Evolutionary conservation across 2,888 invertebrate species (phyloP).

Genomic region (Lithophane semibrunnea): DNA sequence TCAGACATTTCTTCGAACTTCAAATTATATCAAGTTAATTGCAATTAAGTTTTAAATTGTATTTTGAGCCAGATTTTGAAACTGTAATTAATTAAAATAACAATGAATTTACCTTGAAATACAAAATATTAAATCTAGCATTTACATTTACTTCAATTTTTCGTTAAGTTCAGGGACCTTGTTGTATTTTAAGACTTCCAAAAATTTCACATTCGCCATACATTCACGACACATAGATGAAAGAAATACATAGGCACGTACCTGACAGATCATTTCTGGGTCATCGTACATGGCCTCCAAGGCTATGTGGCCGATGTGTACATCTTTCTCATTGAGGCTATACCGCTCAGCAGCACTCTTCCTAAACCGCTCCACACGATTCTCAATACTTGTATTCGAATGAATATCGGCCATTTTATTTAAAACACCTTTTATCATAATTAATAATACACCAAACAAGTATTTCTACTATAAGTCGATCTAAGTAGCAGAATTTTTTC

Average conservation of each 20-base stretch:
- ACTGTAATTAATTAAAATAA: background rate
- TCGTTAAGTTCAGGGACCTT: slow-evolving; percentile 1
- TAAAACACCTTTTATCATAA: slow-evolving; percentile 30
- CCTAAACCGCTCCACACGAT: slow-evolving; percentile 68
- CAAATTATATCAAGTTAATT: background rate
- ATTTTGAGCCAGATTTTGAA: background rate
- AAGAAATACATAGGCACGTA: slow-evolving; percentile 29
- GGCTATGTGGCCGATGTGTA: slow-evolving; percentile 76
- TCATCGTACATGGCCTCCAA: slow-evolving; percentile 73
- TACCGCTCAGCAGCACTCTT: slow-evolving; percentile 70
- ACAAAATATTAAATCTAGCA: background rate
- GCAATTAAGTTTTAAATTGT: background rate
- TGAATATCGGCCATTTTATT: slow-evolving; percentile 64
- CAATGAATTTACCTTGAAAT: background rate
- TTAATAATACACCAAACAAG: slow-evolving; percentile 14
- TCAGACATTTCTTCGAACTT: background rate
- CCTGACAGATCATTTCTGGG: slow-evolving; percentile 71
- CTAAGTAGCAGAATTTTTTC: slow-evolving; percentile 5
- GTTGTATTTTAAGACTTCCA: background rate
- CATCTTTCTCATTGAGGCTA: slow-evolving; percentile 68
- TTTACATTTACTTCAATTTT: background rate
- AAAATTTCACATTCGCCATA: background rate
- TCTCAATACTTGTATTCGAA: slow-evolving; percentile 57
- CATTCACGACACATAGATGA: background rate
- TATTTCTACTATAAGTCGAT: slow-evolving; percentile 17